These are phyloP conservation scores for Mythimna vitellina DNA, from an alignment of 2,888 invertebrate species.

Conservation along the genomic window DNA sequence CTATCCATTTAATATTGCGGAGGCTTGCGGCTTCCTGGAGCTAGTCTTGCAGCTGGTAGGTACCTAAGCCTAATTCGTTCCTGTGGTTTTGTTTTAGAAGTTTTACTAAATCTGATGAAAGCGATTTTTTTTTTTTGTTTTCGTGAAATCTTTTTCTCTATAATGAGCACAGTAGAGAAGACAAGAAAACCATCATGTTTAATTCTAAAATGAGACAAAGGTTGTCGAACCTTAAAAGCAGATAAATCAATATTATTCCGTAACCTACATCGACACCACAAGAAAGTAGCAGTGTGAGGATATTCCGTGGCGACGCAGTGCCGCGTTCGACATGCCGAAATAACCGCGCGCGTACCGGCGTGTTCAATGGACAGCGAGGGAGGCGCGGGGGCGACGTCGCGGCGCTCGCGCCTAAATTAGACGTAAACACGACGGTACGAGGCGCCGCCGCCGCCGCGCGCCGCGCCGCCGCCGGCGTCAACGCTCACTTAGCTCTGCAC, in stretches of 20 bases:
- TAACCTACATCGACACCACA: slow-evolving; percentile 64
- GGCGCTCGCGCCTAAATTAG: slow-evolving; percentile 90
- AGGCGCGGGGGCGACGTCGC: slow-evolving; percentile 83
- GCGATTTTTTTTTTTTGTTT: neutral
- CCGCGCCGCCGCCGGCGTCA: slow-evolving; percentile 57
- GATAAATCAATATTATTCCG: slow-evolving; percentile 53
- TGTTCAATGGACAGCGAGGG: slow-evolving; percentile 87
- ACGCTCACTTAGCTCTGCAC: slow-evolving; percentile 68
- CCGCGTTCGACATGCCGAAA: slow-evolving; percentile 84
- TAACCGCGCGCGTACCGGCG: slow-evolving; percentile 85
- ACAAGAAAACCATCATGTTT: neutral
- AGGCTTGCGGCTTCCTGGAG: neutral
- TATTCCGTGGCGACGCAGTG: slow-evolving; percentile 78
- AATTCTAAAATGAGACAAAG: neutral
- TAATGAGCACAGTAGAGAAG: too few relatives aligned
- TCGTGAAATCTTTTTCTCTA: neutral
- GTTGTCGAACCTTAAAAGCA: slow-evolving; percentile 13
- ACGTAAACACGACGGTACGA: slow-evolving; percentile 89
- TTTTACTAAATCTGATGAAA: slow-evolving; percentile 4
- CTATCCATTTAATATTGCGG: neutral
- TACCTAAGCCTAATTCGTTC: slow-evolving; percentile 5
- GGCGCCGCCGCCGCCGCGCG: slow-evolving; percentile 81
- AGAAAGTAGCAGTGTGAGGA: slow-evolving; percentile 69
- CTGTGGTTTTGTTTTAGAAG: slow-evolving; percentile 1
- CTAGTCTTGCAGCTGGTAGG: neutral